These are phyloP conservation scores for Tachystola acroxantha DNA, from an alignment of 2,888 invertebrate species.

Conservation along the genomic window DNA sequence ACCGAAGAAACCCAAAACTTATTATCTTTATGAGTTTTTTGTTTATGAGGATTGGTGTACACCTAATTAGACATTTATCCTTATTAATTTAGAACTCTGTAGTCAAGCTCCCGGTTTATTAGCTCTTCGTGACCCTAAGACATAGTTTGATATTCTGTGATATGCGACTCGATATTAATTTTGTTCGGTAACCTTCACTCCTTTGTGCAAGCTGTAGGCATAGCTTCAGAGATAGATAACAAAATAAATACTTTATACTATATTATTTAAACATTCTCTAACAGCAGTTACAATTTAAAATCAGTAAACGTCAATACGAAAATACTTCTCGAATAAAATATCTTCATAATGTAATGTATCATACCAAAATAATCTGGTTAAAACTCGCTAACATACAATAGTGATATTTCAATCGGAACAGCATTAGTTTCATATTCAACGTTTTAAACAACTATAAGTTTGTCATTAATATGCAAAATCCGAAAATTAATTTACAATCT, in stretches of 20 bases:
- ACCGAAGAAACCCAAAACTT: no score
- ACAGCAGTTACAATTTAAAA: constrained; percentile 23
- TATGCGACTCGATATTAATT: constrained; percentile 13
- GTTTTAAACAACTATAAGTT: constrained; percentile 7
- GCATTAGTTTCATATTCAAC: constrained; percentile 20
- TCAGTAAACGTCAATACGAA: constrained; percentile 54
- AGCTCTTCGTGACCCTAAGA: constrained; percentile 18
- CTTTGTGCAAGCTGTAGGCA: not conserved
- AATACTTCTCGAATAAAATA: constrained; percentile 49
- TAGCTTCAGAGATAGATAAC: constrained; percentile 1
- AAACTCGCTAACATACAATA: constrained; percentile 25
- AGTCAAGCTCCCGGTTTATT: no score
- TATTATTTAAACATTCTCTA: constrained; percentile 5
- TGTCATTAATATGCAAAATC: constrained; percentile 7
- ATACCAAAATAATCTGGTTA: constrained; percentile 60
- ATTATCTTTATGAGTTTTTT: no score
- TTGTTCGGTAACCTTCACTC: not conserved
- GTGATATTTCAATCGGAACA: constrained; percentile 34
- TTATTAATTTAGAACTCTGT: no score
- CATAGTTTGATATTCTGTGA: constrained; percentile 10
- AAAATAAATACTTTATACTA: constrained; percentile 4
- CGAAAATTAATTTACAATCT: constrained; percentile 17
- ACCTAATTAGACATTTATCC: no score
- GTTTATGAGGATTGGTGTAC: no score
- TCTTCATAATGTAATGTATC: constrained; percentile 21